Base-by-base conservation (phyloP, 1,140 invertebrate genomes). In the Drosophila orosa region DNA sequence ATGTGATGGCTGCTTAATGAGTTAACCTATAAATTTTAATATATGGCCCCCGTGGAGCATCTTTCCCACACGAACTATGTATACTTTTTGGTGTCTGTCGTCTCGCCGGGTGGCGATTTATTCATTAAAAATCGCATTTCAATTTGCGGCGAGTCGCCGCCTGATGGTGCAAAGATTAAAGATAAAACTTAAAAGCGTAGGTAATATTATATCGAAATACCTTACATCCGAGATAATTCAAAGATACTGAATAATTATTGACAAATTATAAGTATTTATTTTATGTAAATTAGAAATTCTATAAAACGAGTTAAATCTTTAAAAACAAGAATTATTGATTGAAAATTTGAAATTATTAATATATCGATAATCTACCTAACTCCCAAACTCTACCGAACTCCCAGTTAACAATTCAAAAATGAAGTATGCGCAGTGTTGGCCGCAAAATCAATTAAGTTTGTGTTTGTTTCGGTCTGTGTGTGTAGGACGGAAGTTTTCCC, bases 41-140 rank as follows among this genome's bases (percentile, higher is more conserved):
- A 58, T 58, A 71, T 37, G 29, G 37, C 66, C 17, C 9, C 45
- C 25, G 24, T 13, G 22, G 31, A 65, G 60, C 42, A 22, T 47
- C 22, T 37, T 27, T 65, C 24, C n/a, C 42, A 15, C 17, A 27
- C 56, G 8, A 48, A 71, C 33, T 71, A 71, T 71, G 58, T 71
- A n/a, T n/a, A n/a, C n/a, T 31, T 17, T 25, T 19, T 25, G 25
- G 54, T 27, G 61, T 19, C n/a, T 17, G 19, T 10, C 39, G 19
- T 10, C 39, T 12, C 12, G 13, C 15, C 31, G 24, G 27, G 8
- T 55, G 50, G 9, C 29, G 45, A 58, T 35, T 22, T 54, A 44
- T 47, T 56, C 44, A 80, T 80, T 75, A 80, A 65, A 79, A 79
- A 67, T 54, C 25, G 39, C 50, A 73, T 79, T 79, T 73, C 67